A percentile compares a stretch with the other conserved stretches of the same genome.
Conservation (phyloP, 2,888 invertebrate genomes). For the Thera obeliscata region DNA sequence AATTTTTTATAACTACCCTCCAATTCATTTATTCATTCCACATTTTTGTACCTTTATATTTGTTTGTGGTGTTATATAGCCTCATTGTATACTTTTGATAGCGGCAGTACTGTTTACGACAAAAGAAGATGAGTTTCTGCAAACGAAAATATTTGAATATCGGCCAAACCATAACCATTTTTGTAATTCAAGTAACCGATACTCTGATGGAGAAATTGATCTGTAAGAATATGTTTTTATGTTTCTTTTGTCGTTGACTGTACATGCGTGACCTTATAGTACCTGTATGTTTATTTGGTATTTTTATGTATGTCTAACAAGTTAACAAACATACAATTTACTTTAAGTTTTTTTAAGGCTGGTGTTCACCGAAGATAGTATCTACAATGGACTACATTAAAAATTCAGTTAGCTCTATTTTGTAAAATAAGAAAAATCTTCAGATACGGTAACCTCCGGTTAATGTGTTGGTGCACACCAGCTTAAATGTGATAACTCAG, state of each 20-base stretch:
- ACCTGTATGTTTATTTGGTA: background rate
- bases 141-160: no score
- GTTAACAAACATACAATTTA: constrained; percentile 22
- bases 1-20: constrained; percentile 58
- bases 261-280: background rate
- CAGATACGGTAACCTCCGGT: background rate
- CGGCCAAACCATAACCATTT: no score
- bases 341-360: constrained; percentile 18
- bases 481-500: constrained; percentile 23
- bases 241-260: no score
- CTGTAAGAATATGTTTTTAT: no score
- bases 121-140: no score
- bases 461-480: constrained; percentile 9
- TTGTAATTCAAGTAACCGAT: no score
- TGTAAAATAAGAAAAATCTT: no score
- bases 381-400: no score
- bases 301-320: background rate
- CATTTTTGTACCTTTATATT: constrained; percentile 31
- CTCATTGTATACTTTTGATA: no score
- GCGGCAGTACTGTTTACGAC: no score
- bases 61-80: constrained; percentile 5
- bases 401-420: no score
- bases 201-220: no score
- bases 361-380: background rate
- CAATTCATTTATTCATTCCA: constrained; percentile 61